A percentile compares a stretch with the other conserved stretches of the same genome.
Evolutionary conservation across 2,113 vertebrate genomes (phyloP).

Genomic region (Heterochromis multidens): DNA sequence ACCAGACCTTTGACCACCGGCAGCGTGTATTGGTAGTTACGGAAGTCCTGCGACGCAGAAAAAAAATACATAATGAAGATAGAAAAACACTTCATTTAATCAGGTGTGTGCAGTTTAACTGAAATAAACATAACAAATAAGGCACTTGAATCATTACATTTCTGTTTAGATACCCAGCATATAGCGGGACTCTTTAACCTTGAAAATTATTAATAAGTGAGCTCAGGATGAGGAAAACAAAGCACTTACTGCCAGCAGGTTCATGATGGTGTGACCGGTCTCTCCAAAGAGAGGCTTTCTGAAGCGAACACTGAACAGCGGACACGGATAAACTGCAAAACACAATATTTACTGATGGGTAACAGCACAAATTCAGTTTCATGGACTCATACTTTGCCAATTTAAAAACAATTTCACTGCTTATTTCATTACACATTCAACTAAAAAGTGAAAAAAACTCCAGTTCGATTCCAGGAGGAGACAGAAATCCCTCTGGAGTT

Average conservation of each 20-base stretch:
- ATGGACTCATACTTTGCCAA: neutral
- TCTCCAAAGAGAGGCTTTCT: constrained; percentile 97
- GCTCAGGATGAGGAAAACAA: neutral
- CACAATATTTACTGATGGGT: constrained; percentile 4
- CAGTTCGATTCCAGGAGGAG: neutral
- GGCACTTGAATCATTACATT: neutral
- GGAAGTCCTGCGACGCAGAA: constrained; percentile 84
- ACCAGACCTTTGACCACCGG: constrained; percentile 93
- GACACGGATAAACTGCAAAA: constrained; percentile 92
- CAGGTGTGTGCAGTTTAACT: neutral
- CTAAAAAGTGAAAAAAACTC: neutral
- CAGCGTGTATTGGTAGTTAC: constrained; percentile 97
- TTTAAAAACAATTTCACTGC: neutral
- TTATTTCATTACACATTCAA: neutral
- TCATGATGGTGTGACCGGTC: constrained; percentile 99
- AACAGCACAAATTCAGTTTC: neutral
- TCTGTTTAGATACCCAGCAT: neutral
- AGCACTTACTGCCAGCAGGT: constrained; percentile 92
- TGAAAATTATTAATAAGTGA: neutral
- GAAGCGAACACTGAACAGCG: constrained; percentile 96
- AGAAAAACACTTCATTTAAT: neutral
- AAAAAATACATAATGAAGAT: neutral
- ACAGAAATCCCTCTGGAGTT: neutral
- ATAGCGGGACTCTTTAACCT: neutral
- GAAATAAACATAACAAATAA: neutral